Evolutionary conservation across 2,888 invertebrate species (phyloP).

Genomic region (Cephus nigrinus): DNA sequence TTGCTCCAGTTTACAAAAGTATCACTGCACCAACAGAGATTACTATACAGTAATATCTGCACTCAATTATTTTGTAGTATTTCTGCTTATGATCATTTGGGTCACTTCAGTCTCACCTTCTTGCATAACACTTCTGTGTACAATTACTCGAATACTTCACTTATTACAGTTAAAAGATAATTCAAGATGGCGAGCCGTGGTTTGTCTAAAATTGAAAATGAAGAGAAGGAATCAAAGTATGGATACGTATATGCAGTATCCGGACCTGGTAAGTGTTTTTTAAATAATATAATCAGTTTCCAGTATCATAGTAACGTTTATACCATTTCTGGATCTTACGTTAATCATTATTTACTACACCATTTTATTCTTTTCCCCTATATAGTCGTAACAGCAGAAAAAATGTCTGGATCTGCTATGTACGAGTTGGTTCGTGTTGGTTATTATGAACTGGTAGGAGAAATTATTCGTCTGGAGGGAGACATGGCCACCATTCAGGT

Average conservation of each 20-base stretch:
- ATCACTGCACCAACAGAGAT: background rate
- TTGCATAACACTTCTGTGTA: background rate
- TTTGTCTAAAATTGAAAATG: slow-evolving; percentile 81
- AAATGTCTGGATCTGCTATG: slow-evolving; percentile 99
- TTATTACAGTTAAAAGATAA: slow-evolving; percentile 28
- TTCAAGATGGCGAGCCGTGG: slow-evolving; percentile 73
- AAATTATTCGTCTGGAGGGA: slow-evolving; percentile 99
- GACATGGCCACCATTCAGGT: slow-evolving; percentile 99
- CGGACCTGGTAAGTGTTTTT: slow-evolving; percentile 84
- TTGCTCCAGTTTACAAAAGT: background rate
- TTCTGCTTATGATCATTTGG: background rate
- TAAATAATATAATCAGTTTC: background rate
- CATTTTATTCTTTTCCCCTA: slow-evolving; percentile 3
- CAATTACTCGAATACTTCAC: background rate
- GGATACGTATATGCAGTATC: slow-evolving; percentile 98
- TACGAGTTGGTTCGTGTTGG: slow-evolving; percentile 99
- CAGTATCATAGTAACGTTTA: slow-evolving; percentile 13
- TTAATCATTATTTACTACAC: slow-evolving; percentile 2
- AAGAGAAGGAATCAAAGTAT: slow-evolving; percentile 87
- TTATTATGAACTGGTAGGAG: slow-evolving; percentile 97
- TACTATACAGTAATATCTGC: background rate
- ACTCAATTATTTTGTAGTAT: background rate
- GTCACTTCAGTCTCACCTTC: background rate
- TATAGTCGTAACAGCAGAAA: slow-evolving; percentile 97
- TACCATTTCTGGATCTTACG: slow-evolving; percentile 7